Evolutionary conservation across 1,140 invertebrate species (phyloP).

Genomic region (Orussus abietinus): DNA sequence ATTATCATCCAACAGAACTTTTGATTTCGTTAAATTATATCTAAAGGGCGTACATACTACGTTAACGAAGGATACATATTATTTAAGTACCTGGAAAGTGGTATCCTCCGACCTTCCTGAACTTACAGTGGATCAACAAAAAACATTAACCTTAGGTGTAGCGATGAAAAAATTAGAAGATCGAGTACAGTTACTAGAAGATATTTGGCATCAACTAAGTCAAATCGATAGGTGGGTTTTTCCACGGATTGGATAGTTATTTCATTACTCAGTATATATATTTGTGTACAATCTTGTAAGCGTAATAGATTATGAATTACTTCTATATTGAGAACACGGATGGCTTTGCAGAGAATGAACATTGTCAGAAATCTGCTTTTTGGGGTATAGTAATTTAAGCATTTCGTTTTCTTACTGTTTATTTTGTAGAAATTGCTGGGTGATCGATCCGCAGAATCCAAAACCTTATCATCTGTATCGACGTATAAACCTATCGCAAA

Average conservation of each 20-base stretch:
- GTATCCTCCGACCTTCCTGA: slow-evolving; percentile 39
- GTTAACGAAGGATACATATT: slow-evolving; percentile 19
- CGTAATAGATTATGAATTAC: no score
- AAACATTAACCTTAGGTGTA: slow-evolving; percentile 24
- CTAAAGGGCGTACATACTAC: slow-evolving; percentile 23
- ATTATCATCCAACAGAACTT: slow-evolving; percentile 28
- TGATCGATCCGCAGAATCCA: slow-evolving; percentile 40
- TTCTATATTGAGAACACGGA: no score
- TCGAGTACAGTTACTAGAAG: slow-evolving; percentile 30
- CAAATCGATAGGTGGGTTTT: slow-evolving; percentile 38
- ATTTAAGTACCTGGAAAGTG: slow-evolving; percentile 34
- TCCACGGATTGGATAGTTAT: no score
- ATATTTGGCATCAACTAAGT: slow-evolving; percentile 33
- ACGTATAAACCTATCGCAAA: slow-evolving; percentile 38
- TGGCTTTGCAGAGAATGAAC: no score
- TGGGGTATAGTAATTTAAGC: no score
- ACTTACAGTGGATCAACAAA: slow-evolving; percentile 25
- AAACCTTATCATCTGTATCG: slow-evolving; percentile 43
- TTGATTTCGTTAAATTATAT: slow-evolving; percentile 27
- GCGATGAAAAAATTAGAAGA: slow-evolving; percentile 27
- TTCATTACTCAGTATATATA: no score
- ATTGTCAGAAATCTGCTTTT: no score
- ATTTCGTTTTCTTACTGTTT: no score
- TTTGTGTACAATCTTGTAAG: no score
- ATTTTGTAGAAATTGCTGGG: slow-evolving; percentile 37